Evolutionary conservation across 2,888 invertebrate species (phyloP), one percentile per base, ranked within the genome.

Genomic region (Alitta virens): DNA sequence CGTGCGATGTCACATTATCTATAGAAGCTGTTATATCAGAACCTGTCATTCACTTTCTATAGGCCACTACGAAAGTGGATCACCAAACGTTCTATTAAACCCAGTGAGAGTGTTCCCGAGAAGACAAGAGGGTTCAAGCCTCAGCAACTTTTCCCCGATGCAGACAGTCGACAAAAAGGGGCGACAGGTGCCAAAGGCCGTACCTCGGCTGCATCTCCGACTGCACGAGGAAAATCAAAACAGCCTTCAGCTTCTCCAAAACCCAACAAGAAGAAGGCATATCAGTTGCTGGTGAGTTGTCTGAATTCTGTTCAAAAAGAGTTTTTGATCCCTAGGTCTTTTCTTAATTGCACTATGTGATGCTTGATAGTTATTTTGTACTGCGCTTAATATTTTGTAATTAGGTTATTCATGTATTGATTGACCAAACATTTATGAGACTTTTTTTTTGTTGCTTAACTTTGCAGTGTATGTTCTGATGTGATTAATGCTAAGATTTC

Each of bases 61-160:
- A 60, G 60, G 38, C 54, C 60, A 24, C 46, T 60, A 5, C 7
- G 60, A 43, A 53, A 54, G 33, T 60, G 60, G 60, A 40, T 60
- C 1, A 25, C 43, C 12, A 18, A 46, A 3, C 40, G 49, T 25
- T 25, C 27, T 21, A 42, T 25, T 24, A 59, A 59, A 23, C 38
- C 51, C 24, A 46, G 27, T 2, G 57, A 57, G 3, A n/a, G 24
- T 14, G 24, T 18, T 38, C 51, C 26, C 5, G 56, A 43, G 33
- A 33, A 33, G 12, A 12, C 33, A 12, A 33, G 33, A 33, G 33
- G 33, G 7, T 33, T 33, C 33, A 33, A 33, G 12, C 33, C 33
- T 21, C 26, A 16, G 23, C 24, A 21, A 24, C 24, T n/a, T 9
- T 24, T n/a, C 25, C 18, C 52, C 7, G 24, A 16, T 52, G 24